phyloP scores from a whole-genome alignment of 23 tunicate genomes.

The Botrylloides violaceus region DNA sequence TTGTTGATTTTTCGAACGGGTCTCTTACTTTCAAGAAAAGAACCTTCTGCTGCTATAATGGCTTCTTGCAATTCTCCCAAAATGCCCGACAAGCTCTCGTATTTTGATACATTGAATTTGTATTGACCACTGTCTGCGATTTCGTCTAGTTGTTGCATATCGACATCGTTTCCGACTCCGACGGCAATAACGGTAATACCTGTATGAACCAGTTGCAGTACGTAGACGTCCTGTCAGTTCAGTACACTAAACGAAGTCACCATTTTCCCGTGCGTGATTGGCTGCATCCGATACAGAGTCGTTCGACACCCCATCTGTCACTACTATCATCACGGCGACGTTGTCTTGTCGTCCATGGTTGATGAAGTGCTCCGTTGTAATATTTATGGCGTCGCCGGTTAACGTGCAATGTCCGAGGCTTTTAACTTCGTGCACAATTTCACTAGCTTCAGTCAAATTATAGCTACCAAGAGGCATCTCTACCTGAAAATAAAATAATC shows the following conservation, averaged over 20 bases:
- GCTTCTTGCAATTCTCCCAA: slow-evolving; percentile 15
- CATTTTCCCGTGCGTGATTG: slow-evolving; percentile 11
- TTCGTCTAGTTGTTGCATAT: slow-evolving; percentile 7
- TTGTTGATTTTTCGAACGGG: background rate
- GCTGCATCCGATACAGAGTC: slow-evolving; percentile 14
- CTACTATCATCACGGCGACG: slow-evolving; percentile 21
- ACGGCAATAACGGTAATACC: slow-evolving; percentile 13
- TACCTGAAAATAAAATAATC: background rate
- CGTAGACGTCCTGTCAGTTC: too few species aligned
- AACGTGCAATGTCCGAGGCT: slow-evolving; percentile 15
- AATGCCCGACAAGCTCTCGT: background rate
- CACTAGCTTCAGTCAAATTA: background rate
- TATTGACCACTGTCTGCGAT: slow-evolving; percentile 13
- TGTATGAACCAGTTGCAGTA: background rate
- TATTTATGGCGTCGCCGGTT: slow-evolving; percentile 23
- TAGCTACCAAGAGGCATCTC: slow-evolving; percentile 18
- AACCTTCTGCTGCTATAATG: background rate
- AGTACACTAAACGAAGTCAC: slow-evolving; percentile 1
- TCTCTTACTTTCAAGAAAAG: background rate
- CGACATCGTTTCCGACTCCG: slow-evolving; percentile 11
- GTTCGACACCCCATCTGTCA: slow-evolving; percentile 14
- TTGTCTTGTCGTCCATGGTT: slow-evolving; percentile 4
- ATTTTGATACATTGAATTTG: slow-evolving; percentile 12
- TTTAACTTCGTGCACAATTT: background rate
- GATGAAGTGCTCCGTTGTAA: slow-evolving; percentile 5